Base-by-base conservation (phyloP, 2,888 invertebrate species). In the Germaria angustata region DNA sequence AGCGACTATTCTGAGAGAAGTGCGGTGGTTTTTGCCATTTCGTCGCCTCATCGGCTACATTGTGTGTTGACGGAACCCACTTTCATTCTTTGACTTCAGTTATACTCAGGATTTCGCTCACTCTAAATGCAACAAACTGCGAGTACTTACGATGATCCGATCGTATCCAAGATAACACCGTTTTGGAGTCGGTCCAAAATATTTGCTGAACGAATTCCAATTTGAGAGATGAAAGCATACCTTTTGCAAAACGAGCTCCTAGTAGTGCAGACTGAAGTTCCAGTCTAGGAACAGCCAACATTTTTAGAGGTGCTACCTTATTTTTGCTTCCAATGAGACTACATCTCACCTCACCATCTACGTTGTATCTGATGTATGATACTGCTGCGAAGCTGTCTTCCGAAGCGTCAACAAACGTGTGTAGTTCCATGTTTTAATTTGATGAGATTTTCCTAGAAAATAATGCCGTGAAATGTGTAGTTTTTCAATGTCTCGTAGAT, bases 1-100 rank as follows among this genome's bases (percentile, higher is more conserved):
- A 75, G 9, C 55, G 55, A 11, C 44, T 46, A 7, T 22, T 34
- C 24, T 51, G 11, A 7, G 32, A 34, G 44, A 75, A 65, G 13
- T 55, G 15, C 4, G 55, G 73, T 13, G n/a, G n/a, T 46, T 2
- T 44, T 34, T 49, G 51, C 55, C 65, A 73, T 22, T 75, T 75
- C 9, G 75, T 66, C 1, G 75, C 65, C 15, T 75, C 65, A 24
- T 75, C 75, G 22, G 65, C 75, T 0, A 73, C 73, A n/a, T 73
- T 73, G 11, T 65, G n/a, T 41, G 2, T 41, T 0, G 55, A 59
- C 1, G 73, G 41, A 28, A 73, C 51, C 63, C 73, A 73, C 9
- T 28, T 53, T 63, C 65, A 75, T 24, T 75, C 65, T 2, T 15
- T 11, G 13, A 51, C 24, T 13, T 49, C 57, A 11, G 57, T 57